Percentiles rank a stretch among this genome's conserved stretches.
Evolutionary conservation across 2,888 invertebrate species (phyloP).

Genomic region (Xanthorhoe spadicearia): DNA sequence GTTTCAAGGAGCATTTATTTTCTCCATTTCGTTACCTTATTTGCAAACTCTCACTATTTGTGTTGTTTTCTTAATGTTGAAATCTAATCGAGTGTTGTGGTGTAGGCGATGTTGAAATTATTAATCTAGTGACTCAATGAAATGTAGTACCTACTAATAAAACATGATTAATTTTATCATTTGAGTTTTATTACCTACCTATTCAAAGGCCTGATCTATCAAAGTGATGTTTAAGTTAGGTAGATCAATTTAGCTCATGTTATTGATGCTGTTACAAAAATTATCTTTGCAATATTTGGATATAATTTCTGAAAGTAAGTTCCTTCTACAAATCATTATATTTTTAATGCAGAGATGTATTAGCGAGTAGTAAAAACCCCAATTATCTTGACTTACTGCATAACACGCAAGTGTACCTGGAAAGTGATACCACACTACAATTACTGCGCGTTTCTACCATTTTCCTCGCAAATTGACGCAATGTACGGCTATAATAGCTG

Average conservation of each 20-base stretch:
- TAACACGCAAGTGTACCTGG: slow-evolving; percentile 37
- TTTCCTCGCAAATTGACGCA: slow-evolving; percentile 41
- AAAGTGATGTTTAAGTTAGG: too few species aligned
- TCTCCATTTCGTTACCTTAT: slow-evolving; percentile 7
- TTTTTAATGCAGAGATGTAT: background rate
- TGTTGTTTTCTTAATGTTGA: slow-evolving; percentile 29
- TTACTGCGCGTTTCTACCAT: slow-evolving; percentile 52
- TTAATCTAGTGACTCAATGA: background rate
- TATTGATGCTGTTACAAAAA: too few species aligned
- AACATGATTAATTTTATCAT: background rate
- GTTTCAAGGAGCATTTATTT: background rate
- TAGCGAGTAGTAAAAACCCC: slow-evolving; percentile 5
- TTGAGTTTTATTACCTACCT: background rate
- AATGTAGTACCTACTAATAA: background rate
- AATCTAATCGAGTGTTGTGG: slow-evolving; percentile 30
- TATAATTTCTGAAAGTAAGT: background rate
- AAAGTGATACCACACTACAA: slow-evolving; percentile 52
- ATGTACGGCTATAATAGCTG: slow-evolving; percentile 12
- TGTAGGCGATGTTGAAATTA: slow-evolving; percentile 4
- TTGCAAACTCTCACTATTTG: slow-evolving; percentile 15
- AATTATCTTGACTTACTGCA: slow-evolving; percentile 18
- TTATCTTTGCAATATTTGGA: background rate
- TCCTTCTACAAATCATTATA: background rate
- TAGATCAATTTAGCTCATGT: too few species aligned
- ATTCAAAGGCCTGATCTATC: too few species aligned